phyloP scores from a whole-genome alignment of 1,140 invertebrate genomes.

The Cydia amplana region DNA sequence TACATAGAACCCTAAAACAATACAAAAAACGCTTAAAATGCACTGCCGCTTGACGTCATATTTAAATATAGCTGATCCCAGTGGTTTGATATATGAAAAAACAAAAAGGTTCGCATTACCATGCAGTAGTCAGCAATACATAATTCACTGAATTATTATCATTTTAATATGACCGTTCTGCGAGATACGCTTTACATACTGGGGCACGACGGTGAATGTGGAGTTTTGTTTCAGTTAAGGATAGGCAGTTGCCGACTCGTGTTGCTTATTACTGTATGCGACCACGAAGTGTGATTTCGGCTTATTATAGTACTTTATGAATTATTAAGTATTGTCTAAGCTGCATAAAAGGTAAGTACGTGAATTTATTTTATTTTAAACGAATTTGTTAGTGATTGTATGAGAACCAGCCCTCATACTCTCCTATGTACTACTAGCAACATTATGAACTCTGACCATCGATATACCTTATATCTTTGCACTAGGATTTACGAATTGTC shows the following conservation, averaged over 20 bases:
- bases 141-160: slow-evolving; percentile 50
- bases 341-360: no score
- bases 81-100: background rate
- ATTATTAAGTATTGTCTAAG: background rate
- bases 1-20: background rate
- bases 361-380: no score
- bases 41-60: background rate
- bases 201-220: background rate
- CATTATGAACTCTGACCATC: no score
- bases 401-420: no score
- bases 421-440: no score
- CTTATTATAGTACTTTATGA: background rate
- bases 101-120: slow-evolving; percentile 35
- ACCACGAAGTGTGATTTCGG: slow-evolving; percentile 25
- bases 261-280: background rate
- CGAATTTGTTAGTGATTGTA: no score
- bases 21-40: background rate
- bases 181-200: slow-evolving; percentile 8
- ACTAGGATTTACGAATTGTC: no score
- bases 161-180: slow-evolving; percentile 38
- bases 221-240: slow-evolving; percentile 40
- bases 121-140: slow-evolving; percentile 42
- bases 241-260: slow-evolving; percentile 36
- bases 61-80: background rate
- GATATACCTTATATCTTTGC: no score